Evolutionary conservation across 1,140 invertebrate species (phyloP), one percentile per base, ranked within the genome.

Genomic region (Drosophila watanabei): DNA sequence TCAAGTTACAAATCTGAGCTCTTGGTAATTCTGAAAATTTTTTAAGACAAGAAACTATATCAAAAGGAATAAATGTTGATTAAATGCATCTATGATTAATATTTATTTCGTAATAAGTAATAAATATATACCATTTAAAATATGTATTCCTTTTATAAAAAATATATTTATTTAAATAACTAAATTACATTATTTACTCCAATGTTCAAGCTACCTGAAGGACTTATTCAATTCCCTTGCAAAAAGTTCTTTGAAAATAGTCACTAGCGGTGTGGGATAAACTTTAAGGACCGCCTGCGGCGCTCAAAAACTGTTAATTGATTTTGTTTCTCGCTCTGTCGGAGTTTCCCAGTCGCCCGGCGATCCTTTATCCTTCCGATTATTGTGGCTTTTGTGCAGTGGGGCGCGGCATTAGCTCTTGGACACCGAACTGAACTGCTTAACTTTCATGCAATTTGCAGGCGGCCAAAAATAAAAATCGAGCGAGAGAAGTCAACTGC

Each of bases 361-460:
- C 51, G n/a, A 72, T 72, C 54, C 68, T 45, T 72, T 73, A 43
- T 60, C 54, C 54, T 72, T 49, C 9, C 58, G 73, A 77, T 73
- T 84, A 69, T 78, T 89, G 84, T 68, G 84, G 84, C 75, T 79
- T 81, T 85, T 81, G 84, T 89, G 84, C 84, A 88, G 60, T 79
- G 62, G 85, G 75, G 84, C 84, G 78, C 72, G 81, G 85, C 76
- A 89, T 88, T 89, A 88, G 84, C 85, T 80, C 82, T 65, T 75
- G 79, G 69, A 86, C 79, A 87, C 69, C 80, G 79, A 75, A 87
- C 73, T 70, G 56, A 79, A 88, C 84, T 89, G 86, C 85, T 89
- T 89, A 89, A 90, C 81, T 89, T 82, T 89, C 78, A 79, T 90
- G 81, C 85, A 89, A 89, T 89, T 89, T 89, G 77, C 85, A 89